Evolutionary conservation across 2,113 vertebrate genomes (phyloP), one percentile per base, ranked within the genome.

Genomic region (Phaethornis superciliosus): DNA sequence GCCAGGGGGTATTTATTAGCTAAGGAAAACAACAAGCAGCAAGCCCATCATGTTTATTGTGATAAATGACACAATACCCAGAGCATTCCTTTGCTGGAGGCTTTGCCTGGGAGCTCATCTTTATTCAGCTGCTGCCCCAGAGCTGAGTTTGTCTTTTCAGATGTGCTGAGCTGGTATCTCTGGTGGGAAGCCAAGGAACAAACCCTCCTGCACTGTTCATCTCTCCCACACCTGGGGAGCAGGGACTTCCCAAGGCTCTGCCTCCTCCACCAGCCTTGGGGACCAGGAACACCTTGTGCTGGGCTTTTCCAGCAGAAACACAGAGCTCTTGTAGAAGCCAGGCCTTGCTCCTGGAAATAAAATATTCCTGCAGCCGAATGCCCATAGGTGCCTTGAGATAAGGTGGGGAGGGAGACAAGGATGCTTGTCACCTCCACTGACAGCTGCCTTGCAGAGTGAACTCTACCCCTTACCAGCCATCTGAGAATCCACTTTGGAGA

Each of bases 41-140:
- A 90, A 90, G 68, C 74, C 74, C 70, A 33, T 69, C 60, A 60
- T 89, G n/a, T 93, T 86, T 93, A 85, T 85, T 78, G 85, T 96
- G 96, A 97, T 94, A 72, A 92, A 97, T 81, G 88, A 59, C 64
- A 69, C 79, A 85, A 94, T 90, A 94, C 76, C 93, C 89, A 88
- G 90, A 90, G 88, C 30, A 15, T 56, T 92, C 44, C 30, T 30
- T 52, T 42, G 80, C 91, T 63, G 68, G 68, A 82, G 85, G 81
- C 65, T 72, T 92, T 16, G 12, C 74, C 88, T 42, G 40, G 55
- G 80, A 93, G 87, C 93, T 97, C 96, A 95, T 96, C 86, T 89
- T 96, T 83, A 96, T 96, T 96, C 94, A 77, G 81, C 72, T 3
- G 0, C 70, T 3, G 13, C 85, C 89, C 84, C 79, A 51, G 70